Evolutionary conservation across 2,888 invertebrate genomes (phyloP), one percentile per base, ranked within the genome.

Genomic region (Latrodectus hesperus): DNA sequence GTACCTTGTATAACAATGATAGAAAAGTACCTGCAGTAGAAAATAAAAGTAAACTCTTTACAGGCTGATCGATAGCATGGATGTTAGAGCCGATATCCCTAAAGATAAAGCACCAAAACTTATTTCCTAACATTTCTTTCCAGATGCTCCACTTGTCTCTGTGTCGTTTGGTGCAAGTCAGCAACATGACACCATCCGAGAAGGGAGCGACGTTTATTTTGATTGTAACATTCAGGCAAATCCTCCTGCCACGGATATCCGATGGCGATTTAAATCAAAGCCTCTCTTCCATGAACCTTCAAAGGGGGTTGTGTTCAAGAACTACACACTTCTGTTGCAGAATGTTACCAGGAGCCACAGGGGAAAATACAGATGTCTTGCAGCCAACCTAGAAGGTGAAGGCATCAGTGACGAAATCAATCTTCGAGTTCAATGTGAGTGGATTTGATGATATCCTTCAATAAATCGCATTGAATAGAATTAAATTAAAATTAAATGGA

Each of bases 161-260:
- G 93, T 97, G 90, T 94, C 95, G 88, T 94, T 97, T 90, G 97
- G 97, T 91, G 96, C 96, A 91, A 96, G 96, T 85, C 94, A 97
- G 90, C 95, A 95, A 91, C 95, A 96, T 83, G 95, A 96, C 90
- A 96, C 96, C 93, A 97, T 97, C 93, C 96, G 97, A 92, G 97
- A 97, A 93, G 96, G 97, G 77, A 97, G 96, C 91, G 97, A 97
- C 93, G 96, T 97, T 88, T 96, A 97, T 94, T 97, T 97, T 93
- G 97, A 97, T 93, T 97, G 97, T 93, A 96, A 96, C 93, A 96
- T 97, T 91, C 95, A 95, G 92, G 96, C 97, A 91, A 97, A 97
- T 93, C 97, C 97, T 65, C 95, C 95, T 88, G 96, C 95, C 94
- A 94, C 96, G 91, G 96, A 96, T 91, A 94, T 97, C 89, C 95